Conservation (phyloP, 2,888 invertebrate species). For the Stenodera caucasica region DNA sequence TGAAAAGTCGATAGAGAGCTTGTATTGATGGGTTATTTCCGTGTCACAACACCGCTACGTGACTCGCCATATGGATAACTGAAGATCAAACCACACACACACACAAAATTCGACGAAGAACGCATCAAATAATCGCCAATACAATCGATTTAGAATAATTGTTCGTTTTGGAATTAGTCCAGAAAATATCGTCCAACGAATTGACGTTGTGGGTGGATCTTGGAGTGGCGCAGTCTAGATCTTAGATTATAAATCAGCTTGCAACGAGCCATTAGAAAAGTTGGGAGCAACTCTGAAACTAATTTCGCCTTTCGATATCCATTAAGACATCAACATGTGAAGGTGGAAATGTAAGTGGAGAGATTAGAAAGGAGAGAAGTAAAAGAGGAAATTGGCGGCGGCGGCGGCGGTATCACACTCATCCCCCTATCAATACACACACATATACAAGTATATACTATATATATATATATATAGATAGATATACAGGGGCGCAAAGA, state of each 20-base stretch:
- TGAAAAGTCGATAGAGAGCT: conserved; percentile 47
- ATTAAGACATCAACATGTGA: conserved; percentile 33
- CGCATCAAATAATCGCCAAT: too few species aligned
- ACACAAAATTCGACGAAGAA: too few species aligned
- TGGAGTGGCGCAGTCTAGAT: background rate
- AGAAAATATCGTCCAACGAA: background rate
- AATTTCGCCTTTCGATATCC: conserved; percentile 28
- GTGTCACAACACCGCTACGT: conserved; percentile 42
- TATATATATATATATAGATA: too few species aligned
- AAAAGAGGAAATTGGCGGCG: background rate
- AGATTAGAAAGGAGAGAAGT: conserved; percentile 5
- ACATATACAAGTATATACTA: too few species aligned
- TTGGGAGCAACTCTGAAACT: conserved; percentile 20
- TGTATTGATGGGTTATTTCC: conserved; percentile 51
- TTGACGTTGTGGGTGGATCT: conserved; percentile 4
- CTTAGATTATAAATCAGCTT: conserved; percentile 5
- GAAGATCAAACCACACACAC: too few species aligned
- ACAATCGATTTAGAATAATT: background rate
- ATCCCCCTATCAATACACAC: background rate
- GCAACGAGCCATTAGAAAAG: conserved; percentile 21
- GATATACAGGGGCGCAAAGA: too few species aligned
- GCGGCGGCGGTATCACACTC: background rate
- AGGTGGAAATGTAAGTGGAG: conserved; percentile 17
- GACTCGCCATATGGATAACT: conserved; percentile 33
- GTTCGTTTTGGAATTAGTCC: background rate